A percentile compares a stretch with the other conserved stretches of the same genome.
phyloP scores from a whole-genome alignment of 2,113 vertebrate species.

The Paralichthys olivaceus region DNA sequence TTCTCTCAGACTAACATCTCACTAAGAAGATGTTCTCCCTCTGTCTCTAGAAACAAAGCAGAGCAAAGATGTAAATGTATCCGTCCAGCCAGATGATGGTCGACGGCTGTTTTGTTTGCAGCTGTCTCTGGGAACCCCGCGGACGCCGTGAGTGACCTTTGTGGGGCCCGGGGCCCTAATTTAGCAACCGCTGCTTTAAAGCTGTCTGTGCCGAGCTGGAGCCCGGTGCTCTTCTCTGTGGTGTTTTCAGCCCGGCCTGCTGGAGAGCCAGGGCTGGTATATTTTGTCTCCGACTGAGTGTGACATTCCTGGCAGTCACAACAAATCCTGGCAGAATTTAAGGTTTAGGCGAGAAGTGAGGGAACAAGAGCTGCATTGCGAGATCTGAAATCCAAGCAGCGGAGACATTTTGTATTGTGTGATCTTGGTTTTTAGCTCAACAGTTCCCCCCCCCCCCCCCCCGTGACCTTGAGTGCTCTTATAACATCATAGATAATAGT shows the following conservation, averaged over 20 bases:
- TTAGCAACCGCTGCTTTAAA: constrained; percentile 27
- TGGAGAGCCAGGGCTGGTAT: constrained; percentile 18
- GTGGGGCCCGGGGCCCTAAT: constrained; percentile 26
- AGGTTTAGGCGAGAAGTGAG: constrained; percentile 45
- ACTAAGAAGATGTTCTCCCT: too few relatives aligned
- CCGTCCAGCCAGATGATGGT: constrained; percentile 7
- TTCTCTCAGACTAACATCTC: too few relatives aligned
- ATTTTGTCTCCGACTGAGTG: constrained; percentile 48
- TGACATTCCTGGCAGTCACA: constrained; percentile 63
- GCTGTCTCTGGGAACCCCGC: constrained; percentile 34
- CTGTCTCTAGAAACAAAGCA: background rate
- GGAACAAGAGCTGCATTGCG: constrained; percentile 4
- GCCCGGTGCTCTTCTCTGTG: background rate
- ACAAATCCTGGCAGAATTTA: constrained; percentile 59
- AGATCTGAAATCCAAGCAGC: constrained; percentile 6
- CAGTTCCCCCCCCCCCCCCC: too few relatives aligned
- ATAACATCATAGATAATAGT: background rate
- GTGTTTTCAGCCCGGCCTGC: constrained; percentile 11
- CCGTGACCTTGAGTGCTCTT: background rate
- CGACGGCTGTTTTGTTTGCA: constrained; percentile 38
- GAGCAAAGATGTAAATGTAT: constrained; percentile 7
- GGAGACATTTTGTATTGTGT: background rate
- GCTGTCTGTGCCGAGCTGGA: constrained; percentile 3
- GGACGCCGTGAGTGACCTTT: constrained; percentile 34
- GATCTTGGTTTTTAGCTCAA: background rate